Evolutionary conservation across 2,888 invertebrate genomes (phyloP).

Genomic region (Lasioglossum calceatum): DNA sequence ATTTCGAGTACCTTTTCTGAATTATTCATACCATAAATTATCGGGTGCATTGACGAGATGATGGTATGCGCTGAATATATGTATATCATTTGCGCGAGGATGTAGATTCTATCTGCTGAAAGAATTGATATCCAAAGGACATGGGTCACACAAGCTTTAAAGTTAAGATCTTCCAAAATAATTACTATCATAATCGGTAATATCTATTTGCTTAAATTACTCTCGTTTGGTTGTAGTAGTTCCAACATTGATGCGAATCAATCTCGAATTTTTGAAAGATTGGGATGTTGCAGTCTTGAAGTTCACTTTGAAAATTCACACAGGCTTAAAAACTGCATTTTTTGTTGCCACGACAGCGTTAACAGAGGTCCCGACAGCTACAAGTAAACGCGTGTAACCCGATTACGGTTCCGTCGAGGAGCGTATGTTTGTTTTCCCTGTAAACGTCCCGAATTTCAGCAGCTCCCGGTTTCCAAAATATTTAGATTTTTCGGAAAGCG

Average conservation of each 20-base stretch:
- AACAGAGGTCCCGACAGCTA: not conserved
- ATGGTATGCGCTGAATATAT: not conserved
- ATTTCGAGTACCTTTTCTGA: slow-evolving; percentile 8
- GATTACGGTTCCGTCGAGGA: not conserved
- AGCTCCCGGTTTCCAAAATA: slow-evolving; percentile 20
- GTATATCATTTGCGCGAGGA: not conserved
- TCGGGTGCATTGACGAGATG: not conserved
- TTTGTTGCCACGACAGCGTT: not conserved
- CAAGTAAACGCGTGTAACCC: not conserved
- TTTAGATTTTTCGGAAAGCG: slow-evolving; percentile 23
- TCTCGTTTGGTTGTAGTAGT: not conserved
- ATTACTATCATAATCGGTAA: not conserved
- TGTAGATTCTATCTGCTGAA: not conserved
- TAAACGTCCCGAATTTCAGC: not conserved
- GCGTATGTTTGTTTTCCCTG: slow-evolving; percentile 26
- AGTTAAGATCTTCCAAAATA: not conserved
- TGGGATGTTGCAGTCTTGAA: not conserved
- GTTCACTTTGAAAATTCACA: not conserved
- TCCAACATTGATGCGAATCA: not conserved
- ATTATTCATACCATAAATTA: not conserved
- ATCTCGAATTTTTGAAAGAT: not conserved
- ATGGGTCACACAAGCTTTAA: not conserved
- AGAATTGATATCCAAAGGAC: not conserved
- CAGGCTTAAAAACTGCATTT: not conserved
- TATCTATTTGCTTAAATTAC: not conserved